Base-by-base conservation (phyloP, 2,113 vertebrate species). In the Antechinus stuartii region DNA sequence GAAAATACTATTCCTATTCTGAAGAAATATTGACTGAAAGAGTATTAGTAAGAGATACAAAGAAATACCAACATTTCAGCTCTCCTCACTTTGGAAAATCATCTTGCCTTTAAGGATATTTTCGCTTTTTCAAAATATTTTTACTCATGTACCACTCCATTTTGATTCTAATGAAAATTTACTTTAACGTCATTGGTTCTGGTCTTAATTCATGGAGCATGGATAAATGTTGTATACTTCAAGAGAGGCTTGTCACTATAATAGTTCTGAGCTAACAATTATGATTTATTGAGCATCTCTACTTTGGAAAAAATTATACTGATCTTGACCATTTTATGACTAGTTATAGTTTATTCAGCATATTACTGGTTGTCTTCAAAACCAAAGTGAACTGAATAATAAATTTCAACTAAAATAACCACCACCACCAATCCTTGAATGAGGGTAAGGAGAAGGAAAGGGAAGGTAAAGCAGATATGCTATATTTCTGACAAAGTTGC, bases 361-460 rank as follows among this genome's bases (percentile, higher is more conserved):
- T 76, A 42, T 89, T 94, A 95, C 93, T 95, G 94, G 93, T 50
- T 94, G 95, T 94, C 97, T 97, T 96, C 50, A 96, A 96, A 55
- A 92, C 54, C 92, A 55, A 94, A 94, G 53, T 96, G 96, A 97
- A 96, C 93, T 30, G 95, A 94, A 90, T 50, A 91, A 91, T 93
- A 96, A 42, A 96, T 97, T 96, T 96, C 97, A 96, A 61, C 89
- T 52, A 94, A 96, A 95, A 94, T 30, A 54, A 11, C 96, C 91
- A 94, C 94, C 97, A 97, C 97, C 96, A 95, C 94, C 93, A 96
- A 76, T 96, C 42, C 54, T n/a, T 76, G 92, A 97, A 95, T 4
- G 92, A 95, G 96, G 94, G 68, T 8, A 19, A 42, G 16, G 35
- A n/a, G 68, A 84, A n/a, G 19, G 68, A 84, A n/a, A 23, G 19